Evolutionary conservation across 37 sponge, comb jelly and placozoan genomes (phyloP).

Genomic region (Cliona cf. orientalis): DNA sequence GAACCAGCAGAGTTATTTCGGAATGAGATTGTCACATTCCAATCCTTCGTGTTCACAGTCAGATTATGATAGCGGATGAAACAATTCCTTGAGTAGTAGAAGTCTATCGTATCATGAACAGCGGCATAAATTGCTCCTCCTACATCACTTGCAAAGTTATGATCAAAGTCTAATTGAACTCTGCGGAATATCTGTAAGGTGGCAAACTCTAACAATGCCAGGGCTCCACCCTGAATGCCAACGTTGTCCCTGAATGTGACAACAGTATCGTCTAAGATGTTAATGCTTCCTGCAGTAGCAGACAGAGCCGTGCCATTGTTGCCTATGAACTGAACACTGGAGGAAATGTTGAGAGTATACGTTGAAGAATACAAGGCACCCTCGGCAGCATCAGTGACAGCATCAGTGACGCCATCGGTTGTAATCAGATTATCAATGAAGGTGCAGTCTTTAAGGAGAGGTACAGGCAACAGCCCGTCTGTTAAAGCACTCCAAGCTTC

Average conservation of each 20-base stretch:
- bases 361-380: background rate
- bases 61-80: slow-evolving; percentile 3
- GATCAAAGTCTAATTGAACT: background rate
- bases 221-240: slow-evolving; percentile 19
- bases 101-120: background rate
- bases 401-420: background rate
- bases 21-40: slow-evolving; percentile 11
- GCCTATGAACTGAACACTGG: background rate
- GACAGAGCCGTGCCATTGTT: slow-evolving; percentile 18
- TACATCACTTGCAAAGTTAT: slow-evolving; percentile 25
- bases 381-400: background rate
- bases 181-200: background rate
- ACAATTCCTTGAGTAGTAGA: background rate
- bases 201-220: slow-evolving; percentile 15
- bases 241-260: background rate
- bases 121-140: slow-evolving; percentile 37
- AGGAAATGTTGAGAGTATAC: background rate
- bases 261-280: background rate
- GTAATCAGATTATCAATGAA: slow-evolving; percentile 3
- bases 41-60: background rate
- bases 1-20: background rate
- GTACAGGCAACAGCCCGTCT: slow-evolving; percentile 22
- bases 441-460: background rate
- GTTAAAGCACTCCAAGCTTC: slow-evolving; percentile 12
- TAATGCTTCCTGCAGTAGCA: background rate